Base-by-base conservation (phyloP, 1,140 invertebrate species). In the Drosophila tropicalis region DNA sequence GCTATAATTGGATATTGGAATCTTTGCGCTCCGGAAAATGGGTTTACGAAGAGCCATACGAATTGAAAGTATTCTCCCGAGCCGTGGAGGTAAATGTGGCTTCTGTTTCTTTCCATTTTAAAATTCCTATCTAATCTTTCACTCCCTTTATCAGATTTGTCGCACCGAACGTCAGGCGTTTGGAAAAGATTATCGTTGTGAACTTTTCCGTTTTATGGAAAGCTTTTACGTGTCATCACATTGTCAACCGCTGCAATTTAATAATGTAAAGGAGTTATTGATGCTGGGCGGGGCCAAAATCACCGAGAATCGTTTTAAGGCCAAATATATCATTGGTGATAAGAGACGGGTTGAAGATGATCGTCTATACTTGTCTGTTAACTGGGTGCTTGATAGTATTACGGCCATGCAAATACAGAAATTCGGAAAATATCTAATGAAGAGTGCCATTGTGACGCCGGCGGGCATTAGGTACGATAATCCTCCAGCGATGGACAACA, bases 11-110 rank as follows among this genome's bases (percentile, higher is more conserved):
- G 94, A 41, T 94, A 1, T 69, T 91, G 54, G 87, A 92, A 34
- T 94, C 93, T 1, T 29, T 93, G 15, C 81, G 93, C 60, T 81
- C 76, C 6, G 92, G 91, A 5, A 91, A 92, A 72, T 94, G 94
- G 94, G 36, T 94, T 22, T 64, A 90, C 5, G 94, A 94, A 83
- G 93, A 94, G 70, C 78, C 90, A 19, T 94, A 92, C 87, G 93
- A 94, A 66, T 60, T 93, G 25, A 92, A 69, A 3, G 81, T 92
- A 12, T 94, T 94, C 83, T 93, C 93, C 5, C 81, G 91, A 13
- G 92, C 92, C 41, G 92, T 94, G n/a, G 92, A 92, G 83, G 93
- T 94, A 86, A 79, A 68, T 76, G 0, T 1, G 10, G 3, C 17
- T 19, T 47, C 17, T 17, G 17, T 47, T 7, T 19, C 5, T 13